Base-by-base conservation (phyloP, 2,888 invertebrate genomes). In the Cyclophora albipunctata region DNA sequence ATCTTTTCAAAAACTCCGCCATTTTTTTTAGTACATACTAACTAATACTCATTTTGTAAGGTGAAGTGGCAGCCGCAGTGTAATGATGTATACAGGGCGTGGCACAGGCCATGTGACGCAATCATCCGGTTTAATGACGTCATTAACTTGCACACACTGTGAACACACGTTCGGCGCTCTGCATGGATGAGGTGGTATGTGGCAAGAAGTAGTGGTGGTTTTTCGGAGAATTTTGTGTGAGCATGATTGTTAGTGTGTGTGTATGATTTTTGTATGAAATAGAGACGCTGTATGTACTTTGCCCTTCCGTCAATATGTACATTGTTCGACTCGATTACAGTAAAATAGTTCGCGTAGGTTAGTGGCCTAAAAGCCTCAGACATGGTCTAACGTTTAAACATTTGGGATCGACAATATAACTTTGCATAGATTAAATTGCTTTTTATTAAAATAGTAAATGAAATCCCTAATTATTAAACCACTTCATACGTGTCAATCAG, bases 41-140 rank as follows among this genome's bases (percentile, higher is more conserved):
- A 37, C 37, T 37, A 5, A 37, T 37, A 4, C 37, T 5, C 37
- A 37, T 37, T 5, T 37, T 5, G 4, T 5, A 37, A 37, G 37
- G 37, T 37, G 37, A 37, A 37, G 37, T 37, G 37, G 37, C 5
- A 37, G 37, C 4, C 4, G 4, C 4, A 5, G 6, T 43, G 43
- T 43, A 43, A 43, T 43, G 43, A 43, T 20, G 43, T 43, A 43
- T 4, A 43, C 43, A 34, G 6, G 5, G 33, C 34, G 34, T 40
- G 7, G 50, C 42, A 42, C 49, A 49, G 53, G 57, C 48, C 63
- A 63, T 60, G 70, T 76, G 66, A 73, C 73, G 69, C 62, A 67
- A 74, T 80, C 77, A 75, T 78, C 63, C 66, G 70, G 62, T 71
- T 75, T 79, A 80, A 81, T 78, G 78, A 76, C 67, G 65, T 73